These are phyloP conservation scores for Drosophila eugracilis DNA, from an alignment of 1,140 invertebrate genomes.

Conservation along the genomic window DNA sequence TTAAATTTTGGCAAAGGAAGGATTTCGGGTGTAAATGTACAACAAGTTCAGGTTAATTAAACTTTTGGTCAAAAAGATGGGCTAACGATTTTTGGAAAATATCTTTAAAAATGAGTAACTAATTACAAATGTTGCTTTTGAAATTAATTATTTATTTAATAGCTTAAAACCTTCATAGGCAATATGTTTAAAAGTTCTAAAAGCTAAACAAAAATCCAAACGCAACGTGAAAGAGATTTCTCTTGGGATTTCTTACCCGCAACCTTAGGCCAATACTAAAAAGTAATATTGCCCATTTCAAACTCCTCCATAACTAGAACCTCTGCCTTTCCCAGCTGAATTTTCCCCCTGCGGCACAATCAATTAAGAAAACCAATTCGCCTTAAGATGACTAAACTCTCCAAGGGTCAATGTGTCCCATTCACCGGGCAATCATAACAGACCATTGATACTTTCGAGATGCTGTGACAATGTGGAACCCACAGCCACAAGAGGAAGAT, in stretches of 20 bases:
- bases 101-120: too few species aligned
- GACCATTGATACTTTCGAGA: slow-evolving; percentile 36
- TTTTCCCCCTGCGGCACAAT: slow-evolving; percentile 11
- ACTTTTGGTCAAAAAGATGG: too few species aligned
- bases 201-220: too few species aligned
- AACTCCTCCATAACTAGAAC: not conserved
- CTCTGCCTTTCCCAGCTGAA: not conserved
- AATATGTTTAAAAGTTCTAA: too few species aligned
- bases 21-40: not conserved
- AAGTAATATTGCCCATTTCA: not conserved
- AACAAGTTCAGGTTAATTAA: not conserved
- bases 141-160: too few species aligned
- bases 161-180: too few species aligned
- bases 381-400: slow-evolving; percentile 44
- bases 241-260: not conserved
- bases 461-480: slow-evolving; percentile 20
- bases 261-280: not conserved
- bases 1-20: not conserved
- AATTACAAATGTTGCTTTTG: too few species aligned
- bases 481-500: slow-evolving; percentile 12
- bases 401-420: slow-evolving; percentile 57
- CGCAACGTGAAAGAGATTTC: not conserved
- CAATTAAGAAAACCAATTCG: slow-evolving; percentile 33
- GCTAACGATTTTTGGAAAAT: too few species aligned
- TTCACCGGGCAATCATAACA: slow-evolving; percentile 37